Evolutionary conservation across 2,797 vertebrate species (phyloP).

Genomic region (Selene dorsalis): DNA sequence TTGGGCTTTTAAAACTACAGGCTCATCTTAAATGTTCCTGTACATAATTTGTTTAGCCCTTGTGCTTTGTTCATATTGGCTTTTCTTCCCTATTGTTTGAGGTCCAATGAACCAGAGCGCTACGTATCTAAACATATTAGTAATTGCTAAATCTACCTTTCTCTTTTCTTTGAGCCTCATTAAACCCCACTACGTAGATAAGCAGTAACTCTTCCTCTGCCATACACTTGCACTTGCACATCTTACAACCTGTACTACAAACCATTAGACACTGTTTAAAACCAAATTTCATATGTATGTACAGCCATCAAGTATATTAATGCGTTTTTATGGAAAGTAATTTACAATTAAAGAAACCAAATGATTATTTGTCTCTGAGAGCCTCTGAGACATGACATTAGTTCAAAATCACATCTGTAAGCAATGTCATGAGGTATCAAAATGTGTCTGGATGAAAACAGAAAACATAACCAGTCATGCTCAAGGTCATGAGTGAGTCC

Average conservation of each 20-base stretch:
- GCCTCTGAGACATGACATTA: too few relatives aligned
- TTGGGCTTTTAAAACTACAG: constrained; percentile 37
- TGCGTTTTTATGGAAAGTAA: not conserved
- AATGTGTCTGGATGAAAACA: not conserved
- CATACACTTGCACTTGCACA: not conserved
- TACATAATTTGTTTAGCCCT: not conserved
- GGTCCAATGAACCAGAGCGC: not conserved
- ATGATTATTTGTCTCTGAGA: too few relatives aligned
- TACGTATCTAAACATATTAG: too few relatives aligned
- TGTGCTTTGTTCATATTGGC: not conserved
- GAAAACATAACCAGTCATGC: not conserved
- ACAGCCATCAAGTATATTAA: not conserved
- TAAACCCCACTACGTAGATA: not conserved
- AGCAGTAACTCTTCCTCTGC: not conserved
- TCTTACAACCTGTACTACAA: not conserved
- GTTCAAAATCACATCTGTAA: too few relatives aligned
- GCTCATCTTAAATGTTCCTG: constrained; percentile 15
- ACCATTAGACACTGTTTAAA: not conserved
- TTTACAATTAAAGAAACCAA: not conserved
- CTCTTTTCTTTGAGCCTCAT: not conserved
- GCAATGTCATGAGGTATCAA: too few relatives aligned
- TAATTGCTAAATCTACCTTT: not conserved
- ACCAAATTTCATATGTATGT: not conserved
- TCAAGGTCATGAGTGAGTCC: not conserved
- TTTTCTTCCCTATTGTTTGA: not conserved